phyloP scores from a whole-genome alignment of 2,888 invertebrate species.

The Cynaeus angustus region DNA sequence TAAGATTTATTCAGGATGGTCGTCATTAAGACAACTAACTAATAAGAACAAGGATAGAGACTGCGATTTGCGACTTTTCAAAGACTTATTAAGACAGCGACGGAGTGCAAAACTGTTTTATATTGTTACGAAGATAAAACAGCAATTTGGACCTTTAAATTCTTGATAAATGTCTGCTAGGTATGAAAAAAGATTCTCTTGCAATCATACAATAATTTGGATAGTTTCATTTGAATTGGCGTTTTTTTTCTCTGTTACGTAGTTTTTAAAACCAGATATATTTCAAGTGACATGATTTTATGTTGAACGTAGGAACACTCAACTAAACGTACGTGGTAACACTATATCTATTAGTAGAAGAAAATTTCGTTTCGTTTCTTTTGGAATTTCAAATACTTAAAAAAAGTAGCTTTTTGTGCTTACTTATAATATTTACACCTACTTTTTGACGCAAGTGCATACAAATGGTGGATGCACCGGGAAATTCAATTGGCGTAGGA shows the following conservation, averaged over 20 bases:
- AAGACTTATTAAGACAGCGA: neutral
- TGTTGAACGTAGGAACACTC: too few relatives aligned
- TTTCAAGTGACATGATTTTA: too few relatives aligned
- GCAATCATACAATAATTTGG: too few relatives aligned
- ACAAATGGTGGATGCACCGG: conserved; percentile 1
- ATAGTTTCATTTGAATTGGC: too few relatives aligned
- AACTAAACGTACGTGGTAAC: too few relatives aligned
- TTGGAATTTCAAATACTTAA: too few relatives aligned
- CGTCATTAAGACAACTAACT: conserved; percentile 61
- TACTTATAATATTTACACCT: too few relatives aligned
- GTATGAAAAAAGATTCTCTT: neutral
- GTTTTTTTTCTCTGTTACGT: too few relatives aligned
- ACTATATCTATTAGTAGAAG: too few relatives aligned
- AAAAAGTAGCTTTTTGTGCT: too few relatives aligned
- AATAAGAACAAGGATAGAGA: conserved; percentile 52
- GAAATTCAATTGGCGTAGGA: neutral
- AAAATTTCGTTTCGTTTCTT: too few relatives aligned
- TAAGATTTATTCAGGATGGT: conserved; percentile 63
- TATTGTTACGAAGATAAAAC: neutral
- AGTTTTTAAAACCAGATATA: too few relatives aligned
- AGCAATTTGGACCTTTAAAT: neutral
- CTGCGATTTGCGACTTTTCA: conserved; percentile 1
- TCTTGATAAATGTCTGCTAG: neutral
- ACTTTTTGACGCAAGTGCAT: neutral
- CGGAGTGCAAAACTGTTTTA: neutral